A percentile compares a stretch with the other conserved stretches of the same genome.
phyloP scores from a whole-genome alignment of 2,888 invertebrate genomes.

The Leuctra nigra region DNA sequence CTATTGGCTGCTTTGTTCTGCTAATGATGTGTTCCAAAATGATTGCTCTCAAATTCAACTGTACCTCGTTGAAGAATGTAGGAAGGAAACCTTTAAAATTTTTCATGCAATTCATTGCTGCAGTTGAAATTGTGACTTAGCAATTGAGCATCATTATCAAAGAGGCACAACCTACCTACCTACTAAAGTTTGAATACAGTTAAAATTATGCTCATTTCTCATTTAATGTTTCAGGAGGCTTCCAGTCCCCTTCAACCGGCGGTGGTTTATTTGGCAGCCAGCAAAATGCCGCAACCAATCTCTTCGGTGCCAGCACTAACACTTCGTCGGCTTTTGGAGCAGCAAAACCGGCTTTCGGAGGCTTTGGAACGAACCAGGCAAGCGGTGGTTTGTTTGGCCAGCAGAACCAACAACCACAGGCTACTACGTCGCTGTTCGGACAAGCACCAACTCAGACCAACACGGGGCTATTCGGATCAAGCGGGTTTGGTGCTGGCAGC shows the following conservation, averaged over 20 bases:
- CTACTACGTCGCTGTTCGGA: conserved; percentile 42
- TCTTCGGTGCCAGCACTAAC: conserved; percentile 27
- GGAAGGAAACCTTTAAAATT: too few species aligned
- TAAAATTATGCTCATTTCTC: too few species aligned
- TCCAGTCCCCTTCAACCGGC: conserved; percentile 24
- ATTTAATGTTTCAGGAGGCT: conserved; percentile 26
- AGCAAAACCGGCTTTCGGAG: conserved; percentile 52
- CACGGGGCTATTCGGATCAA: conserved; percentile 41
- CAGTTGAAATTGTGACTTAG: too few species aligned
- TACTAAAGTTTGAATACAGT: too few species aligned
- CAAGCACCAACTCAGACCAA: conserved; percentile 46
- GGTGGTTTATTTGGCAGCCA: conserved; percentile 28
- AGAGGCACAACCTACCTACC: too few species aligned
- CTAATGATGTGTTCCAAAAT: neutral
- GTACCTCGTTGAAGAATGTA: too few species aligned
- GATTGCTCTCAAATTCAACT: neutral
- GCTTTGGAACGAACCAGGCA: conserved; percentile 37
- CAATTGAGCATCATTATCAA: too few species aligned
- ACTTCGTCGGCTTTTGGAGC: conserved; percentile 59
- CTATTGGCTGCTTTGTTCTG: neutral
- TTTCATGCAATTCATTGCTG: too few species aligned
- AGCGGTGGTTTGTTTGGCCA: conserved; percentile 59
- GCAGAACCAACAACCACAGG: conserved; percentile 35
- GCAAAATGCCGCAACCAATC: conserved; percentile 22
- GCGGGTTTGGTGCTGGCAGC: conserved; percentile 36